These are phyloP conservation scores for Caenorhabditis doughertyi DNA, from an alignment of 2,888 invertebrate genomes.

Conservation along the genomic window DNA sequence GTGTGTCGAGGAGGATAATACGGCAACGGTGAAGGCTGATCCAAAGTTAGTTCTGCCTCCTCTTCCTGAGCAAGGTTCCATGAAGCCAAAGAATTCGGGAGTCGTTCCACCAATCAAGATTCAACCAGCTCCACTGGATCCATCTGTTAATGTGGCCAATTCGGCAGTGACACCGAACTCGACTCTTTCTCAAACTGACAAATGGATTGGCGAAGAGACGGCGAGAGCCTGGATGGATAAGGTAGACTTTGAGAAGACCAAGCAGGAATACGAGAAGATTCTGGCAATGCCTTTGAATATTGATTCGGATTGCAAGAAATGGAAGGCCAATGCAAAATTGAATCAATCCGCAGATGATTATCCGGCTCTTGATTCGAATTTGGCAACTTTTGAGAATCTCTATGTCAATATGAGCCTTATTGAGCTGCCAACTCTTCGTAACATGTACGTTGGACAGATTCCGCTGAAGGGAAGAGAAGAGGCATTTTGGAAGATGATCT, in stretches of 20 bases:
- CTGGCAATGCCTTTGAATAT: conserved; percentile 23
- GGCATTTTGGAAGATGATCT: conserved; percentile 42
- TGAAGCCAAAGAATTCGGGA: too few relatives aligned
- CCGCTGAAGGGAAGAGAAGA: conserved; percentile 31
- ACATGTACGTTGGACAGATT: conserved; percentile 27
- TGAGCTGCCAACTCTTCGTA: conserved; percentile 16
- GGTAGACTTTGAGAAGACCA: conserved; percentile 22
- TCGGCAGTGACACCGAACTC: background rate
- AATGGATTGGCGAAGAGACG: conserved; percentile 10
- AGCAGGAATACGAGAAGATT: conserved; percentile 28
- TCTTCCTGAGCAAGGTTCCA: too few relatives aligned
- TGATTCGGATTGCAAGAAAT: conserved; percentile 33
- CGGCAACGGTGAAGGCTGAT: too few relatives aligned
- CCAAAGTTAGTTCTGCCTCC: too few relatives aligned
- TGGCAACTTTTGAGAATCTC: conserved; percentile 11
- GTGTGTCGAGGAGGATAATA: too few relatives aligned
- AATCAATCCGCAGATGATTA: conserved; percentile 35
- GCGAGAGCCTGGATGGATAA: conserved; percentile 17
- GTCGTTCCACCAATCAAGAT: too few relatives aligned
- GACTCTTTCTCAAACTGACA: background rate
- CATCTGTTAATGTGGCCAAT: background rate
- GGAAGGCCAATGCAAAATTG: conserved; percentile 23
- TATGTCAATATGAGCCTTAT: conserved; percentile 32
- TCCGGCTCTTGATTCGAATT: conserved; percentile 39
- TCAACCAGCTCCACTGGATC: too few relatives aligned